Evolutionary conservation across 2,888 invertebrate species (phyloP), one percentile per base, ranked within the genome.

Genomic region (Drosophila gaucha): DNA sequence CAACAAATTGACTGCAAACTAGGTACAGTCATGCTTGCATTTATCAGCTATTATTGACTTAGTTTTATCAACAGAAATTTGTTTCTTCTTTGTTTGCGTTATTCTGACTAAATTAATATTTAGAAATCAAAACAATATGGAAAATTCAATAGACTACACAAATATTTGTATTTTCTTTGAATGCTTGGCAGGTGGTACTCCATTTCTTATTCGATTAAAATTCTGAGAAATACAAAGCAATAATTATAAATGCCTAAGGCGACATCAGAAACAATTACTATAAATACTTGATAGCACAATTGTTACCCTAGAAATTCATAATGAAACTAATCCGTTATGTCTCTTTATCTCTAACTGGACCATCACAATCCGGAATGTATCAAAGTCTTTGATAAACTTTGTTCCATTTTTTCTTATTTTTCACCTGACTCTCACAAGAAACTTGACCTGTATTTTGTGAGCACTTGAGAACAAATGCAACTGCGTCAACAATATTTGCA

Each of bases 361-460:
- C n/a, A n/a, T n/a, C n/a, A n/a, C n/a, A n/a, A n/a, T n/a, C n/a
- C n/a, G n/a, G n/a, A n/a, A n/a, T 30, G 20, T 22, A 30, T 33
- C 14, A 60, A 54, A 54, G 20, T 38, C 39, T 55, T 57, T 46
- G 16, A 54, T n/a, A 43, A 47, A 71, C 46, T 69, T 57, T 69
- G 52, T 16, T 22, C 47, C 38, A 31, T 49, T 31, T 30, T 31
- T 2, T 22, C 2, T 5, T 5, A 22, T 5, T 3, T 5, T 3
- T 5, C 5, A 5, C 31, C n/a, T n/a, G n/a, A n/a, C n/a, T n/a
- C n/a, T n/a, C n/a, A 49, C 26, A 39, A 43, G 65, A 58, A 54
- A 78, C 77, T 78, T 78, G 77, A 78, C 83, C 83, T 64, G 77
- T 62, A 74, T 82, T 41, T 69, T 43, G 69, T 46, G 43, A 65